Percentiles rank a stretch among this genome's conserved stretches.
phyloP scores from a whole-genome alignment of 2,888 invertebrate species.

The Hypsopygia costalis region DNA sequence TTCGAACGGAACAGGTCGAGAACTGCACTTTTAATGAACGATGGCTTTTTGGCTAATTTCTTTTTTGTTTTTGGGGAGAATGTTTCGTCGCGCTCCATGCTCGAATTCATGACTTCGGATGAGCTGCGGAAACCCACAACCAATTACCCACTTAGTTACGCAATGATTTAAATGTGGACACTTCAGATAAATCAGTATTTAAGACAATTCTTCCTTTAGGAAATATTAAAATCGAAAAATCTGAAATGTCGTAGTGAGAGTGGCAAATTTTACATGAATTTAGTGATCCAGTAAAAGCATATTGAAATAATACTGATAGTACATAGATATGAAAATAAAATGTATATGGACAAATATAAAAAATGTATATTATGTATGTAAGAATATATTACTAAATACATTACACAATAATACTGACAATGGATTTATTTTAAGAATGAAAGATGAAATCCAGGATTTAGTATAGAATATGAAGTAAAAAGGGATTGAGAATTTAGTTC shows the following conservation, averaged over 20 bases:
- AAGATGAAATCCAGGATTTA: conserved; percentile 9
- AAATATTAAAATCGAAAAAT: too few relatives aligned
- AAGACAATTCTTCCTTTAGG: too few relatives aligned
- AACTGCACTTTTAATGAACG: conserved; percentile 77
- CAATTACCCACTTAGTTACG: conserved; percentile 77
- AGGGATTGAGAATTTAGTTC: conserved; percentile 50
- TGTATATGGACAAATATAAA: conserved; percentile 14
- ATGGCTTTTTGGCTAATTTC: conserved; percentile 79
- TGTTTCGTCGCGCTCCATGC: conserved; percentile 73
- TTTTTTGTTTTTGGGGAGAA: conserved; percentile 80
- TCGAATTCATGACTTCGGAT: conserved; percentile 74
- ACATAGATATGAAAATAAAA: conserved; percentile 13
- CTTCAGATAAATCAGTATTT: conserved; percentile 48
- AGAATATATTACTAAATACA: conserved; percentile 6
- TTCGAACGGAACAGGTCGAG: conserved; percentile 77
- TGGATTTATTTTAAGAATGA: conserved; percentile 20
- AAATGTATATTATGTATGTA: conserved; percentile 10
- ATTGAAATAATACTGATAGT: conserved; percentile 60
- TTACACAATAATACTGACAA: conserved; percentile 10
- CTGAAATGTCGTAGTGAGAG: conserved; percentile 54
- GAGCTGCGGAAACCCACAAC: conserved; percentile 80
- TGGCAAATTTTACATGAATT: conserved; percentile 60
- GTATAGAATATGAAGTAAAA: conserved; percentile 14
- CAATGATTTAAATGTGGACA: conserved; percentile 54
- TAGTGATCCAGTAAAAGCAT: conserved; percentile 68